Evolutionary conservation across 2,888 invertebrate species (phyloP), one percentile per base, ranked within the genome.

Genomic region (Anthrax anthrax): DNA sequence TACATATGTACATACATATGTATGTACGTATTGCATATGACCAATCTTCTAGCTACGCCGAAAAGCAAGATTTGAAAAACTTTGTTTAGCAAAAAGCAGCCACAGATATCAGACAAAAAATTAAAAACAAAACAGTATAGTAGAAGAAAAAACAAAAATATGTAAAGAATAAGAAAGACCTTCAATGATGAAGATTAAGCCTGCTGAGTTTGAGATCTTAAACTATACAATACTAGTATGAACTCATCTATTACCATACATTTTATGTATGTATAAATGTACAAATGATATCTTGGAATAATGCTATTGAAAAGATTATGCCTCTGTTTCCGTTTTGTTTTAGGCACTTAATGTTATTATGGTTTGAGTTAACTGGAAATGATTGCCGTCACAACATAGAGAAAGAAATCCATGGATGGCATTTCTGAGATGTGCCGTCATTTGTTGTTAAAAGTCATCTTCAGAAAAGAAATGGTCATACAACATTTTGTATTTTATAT

Each of bases 331-430:
- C 29, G 29, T 32, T 32, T 32, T 12, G 9, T 32, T 12, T 12
- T 12, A 32, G 12, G 29, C 29, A 32, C 29, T 32, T 32, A 32
- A 32, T 32, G 12, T 32, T 29, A 29, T 29, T 23, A 23, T 39
- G 18, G 39, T 17, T 19, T 39, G 39, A 18, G 14, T 18, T 39
- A 39, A 14, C 13, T 39, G 39, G 17, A 23, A 14, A 39, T 39
- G 39, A 14, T 23, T 19, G 29, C 29, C 46, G 46, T 46, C 46
- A 46, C 46, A 46, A 46, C 46, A 46, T 37, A 32, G 3, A 32
- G 17, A 41, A 18, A 18, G 37, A 27, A 41, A 46, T 27, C 46
- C 46, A 41, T 39, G 43, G 47, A 43, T 37, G 40, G 47, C 40
- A 16, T 37, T 42, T 43, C 47, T 18, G 19, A 43, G 40, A 38